Evolutionary conservation across 2,113 vertebrate genomes (phyloP).

Genomic region (Furnarius figulus): DNA sequence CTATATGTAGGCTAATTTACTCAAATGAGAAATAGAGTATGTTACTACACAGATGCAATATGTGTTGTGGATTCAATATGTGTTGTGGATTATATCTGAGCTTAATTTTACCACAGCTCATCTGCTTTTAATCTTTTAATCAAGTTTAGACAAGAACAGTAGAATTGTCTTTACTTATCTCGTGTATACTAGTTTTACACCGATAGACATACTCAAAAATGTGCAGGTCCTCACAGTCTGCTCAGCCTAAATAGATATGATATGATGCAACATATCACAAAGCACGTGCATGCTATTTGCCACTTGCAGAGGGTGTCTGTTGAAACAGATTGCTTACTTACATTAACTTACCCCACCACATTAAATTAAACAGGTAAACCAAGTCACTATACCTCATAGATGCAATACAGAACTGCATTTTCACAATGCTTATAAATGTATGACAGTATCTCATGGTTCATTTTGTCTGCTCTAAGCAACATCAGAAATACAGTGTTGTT

Average conservation of each 20-base stretch:
- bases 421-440: not conserved
- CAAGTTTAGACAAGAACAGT: not conserved
- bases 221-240: not conserved
- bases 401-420: not conserved
- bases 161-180: not conserved
- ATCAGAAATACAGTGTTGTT: not conserved
- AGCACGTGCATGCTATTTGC: not conserved
- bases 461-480: not conserved
- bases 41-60: conserved; percentile 3
- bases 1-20: conserved; percentile 29
- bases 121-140: not conserved
- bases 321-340: not conserved
- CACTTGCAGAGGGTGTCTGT: not conserved
- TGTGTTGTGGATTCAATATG: not conserved
- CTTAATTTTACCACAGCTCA: conserved; percentile 1
- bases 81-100: not conserved
- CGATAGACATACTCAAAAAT: not conserved
- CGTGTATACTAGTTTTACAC: not conserved
- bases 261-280: not conserved
- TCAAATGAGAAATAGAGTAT: not conserved
- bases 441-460: not conserved
- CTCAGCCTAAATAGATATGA: not conserved
- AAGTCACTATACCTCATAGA: not conserved
- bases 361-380: not conserved
- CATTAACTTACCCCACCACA: accelerated